Conservation (phyloP, 92 coral and sea anemone species). For the Umimayanthus chanpuru region DNA sequence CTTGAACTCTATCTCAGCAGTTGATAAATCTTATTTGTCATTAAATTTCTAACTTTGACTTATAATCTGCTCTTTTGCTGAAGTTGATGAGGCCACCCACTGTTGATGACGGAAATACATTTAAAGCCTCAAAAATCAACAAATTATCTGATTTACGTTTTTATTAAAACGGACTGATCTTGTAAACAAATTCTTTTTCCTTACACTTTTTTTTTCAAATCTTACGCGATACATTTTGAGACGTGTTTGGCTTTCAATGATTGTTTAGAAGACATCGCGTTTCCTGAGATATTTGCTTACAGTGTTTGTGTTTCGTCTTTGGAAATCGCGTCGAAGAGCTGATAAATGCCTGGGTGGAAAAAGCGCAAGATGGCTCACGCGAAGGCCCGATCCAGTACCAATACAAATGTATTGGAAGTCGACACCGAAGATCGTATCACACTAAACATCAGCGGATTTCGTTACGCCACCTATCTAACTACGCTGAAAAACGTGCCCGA, state of each 20-base stretch:
- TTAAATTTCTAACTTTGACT: background rate
- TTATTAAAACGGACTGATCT: background rate
- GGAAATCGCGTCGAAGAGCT: background rate
- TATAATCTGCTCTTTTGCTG: constrained; percentile 15
- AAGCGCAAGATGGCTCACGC: constrained; percentile 20
- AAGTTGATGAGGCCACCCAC: constrained; percentile 3
- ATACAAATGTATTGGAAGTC: constrained; percentile 57
- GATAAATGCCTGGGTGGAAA: constrained; percentile 38
- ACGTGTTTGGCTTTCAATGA: constrained; percentile 13
- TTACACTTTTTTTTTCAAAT: constrained; percentile 1
- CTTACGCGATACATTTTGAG: constrained; percentile 29
- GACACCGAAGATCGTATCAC: constrained; percentile 76
- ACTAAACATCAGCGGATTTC: constrained; percentile 89
- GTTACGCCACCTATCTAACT: constrained; percentile 81
- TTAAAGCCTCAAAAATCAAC: background rate
- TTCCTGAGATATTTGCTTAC: constrained; percentile 25
- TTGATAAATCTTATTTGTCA: constrained; percentile 20
- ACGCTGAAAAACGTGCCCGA: constrained; percentile 85
- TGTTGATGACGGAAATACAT: background rate
- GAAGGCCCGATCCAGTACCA: background rate
- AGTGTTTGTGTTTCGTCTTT: constrained; percentile 21
- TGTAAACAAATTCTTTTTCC: constrained; percentile 9
- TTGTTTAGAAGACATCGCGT: background rate
- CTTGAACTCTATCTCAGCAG: background rate
- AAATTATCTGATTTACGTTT: background rate